phyloP scores from a whole-genome alignment of 2,888 invertebrate species.

The Sarcophaga variegata region DNA sequence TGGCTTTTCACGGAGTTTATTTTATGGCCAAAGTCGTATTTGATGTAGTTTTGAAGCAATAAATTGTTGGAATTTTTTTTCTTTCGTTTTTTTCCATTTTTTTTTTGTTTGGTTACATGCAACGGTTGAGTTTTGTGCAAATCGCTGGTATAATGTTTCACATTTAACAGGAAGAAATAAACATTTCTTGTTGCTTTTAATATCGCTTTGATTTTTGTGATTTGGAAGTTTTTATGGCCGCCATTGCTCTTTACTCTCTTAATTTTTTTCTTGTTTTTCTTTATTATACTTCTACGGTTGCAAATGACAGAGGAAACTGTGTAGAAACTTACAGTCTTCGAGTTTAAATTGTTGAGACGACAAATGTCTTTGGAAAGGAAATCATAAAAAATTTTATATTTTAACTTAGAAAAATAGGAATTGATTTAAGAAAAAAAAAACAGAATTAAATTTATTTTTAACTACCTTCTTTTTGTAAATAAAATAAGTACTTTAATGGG shows the following conservation, averaged over 20 bases:
- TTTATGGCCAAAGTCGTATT: conserved; percentile 58
- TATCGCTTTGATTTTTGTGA: conserved; percentile 78
- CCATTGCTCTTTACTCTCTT: conserved; percentile 35
- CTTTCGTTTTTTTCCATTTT: not conserved
- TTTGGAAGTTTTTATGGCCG: conserved; percentile 72
- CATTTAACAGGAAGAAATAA: conserved; percentile 64
- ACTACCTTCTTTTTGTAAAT: no score
- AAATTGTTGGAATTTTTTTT: conserved; percentile 56
- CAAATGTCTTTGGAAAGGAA: no score
- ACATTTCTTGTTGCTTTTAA: conserved; percentile 67
- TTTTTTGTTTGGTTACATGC: not conserved
- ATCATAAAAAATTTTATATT: no score
- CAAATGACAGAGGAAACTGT: not conserved
- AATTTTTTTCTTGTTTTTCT: not conserved
- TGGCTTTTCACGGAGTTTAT: conserved; percentile 37
- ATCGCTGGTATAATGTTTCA: conserved; percentile 44
- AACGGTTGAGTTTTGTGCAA: conserved; percentile 1
- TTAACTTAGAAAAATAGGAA: no score
- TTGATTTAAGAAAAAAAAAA: no score
- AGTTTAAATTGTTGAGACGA: no score
- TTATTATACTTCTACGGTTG: no score
- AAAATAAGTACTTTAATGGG: no score
- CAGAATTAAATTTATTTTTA: no score
- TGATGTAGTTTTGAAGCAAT: conserved; percentile 63
- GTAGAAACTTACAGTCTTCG: no score